Evolutionary conservation across 2,113 vertebrate species (phyloP).

Genomic region (Odocoileus hemionus): DNA sequence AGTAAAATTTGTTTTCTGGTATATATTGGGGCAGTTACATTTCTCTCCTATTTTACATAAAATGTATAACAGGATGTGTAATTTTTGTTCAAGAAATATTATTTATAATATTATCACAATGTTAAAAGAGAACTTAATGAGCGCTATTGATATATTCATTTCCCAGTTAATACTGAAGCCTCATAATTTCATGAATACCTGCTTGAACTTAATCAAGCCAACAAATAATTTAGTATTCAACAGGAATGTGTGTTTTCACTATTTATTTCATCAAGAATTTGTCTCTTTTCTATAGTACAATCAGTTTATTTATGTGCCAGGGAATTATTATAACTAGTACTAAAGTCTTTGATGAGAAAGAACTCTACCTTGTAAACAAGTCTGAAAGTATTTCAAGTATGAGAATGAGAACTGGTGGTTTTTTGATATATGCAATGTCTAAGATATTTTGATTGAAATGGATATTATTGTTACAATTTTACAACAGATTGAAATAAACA

Average conservation of each 20-base stretch:
- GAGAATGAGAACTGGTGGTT: not conserved
- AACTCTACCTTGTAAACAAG: not conserved
- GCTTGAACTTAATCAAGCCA: not conserved
- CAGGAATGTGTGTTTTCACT: not conserved
- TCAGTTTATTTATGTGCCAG: not conserved
- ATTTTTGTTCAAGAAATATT: not conserved
- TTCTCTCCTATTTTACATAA: not conserved
- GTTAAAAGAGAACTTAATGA: not conserved
- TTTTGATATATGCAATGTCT: not conserved
- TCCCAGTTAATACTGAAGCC: not conserved
- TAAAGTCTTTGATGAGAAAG: not conserved
- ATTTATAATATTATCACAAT: not conserved
- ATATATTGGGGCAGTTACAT: not conserved
- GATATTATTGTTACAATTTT: not conserved
- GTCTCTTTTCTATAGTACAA: not conserved
- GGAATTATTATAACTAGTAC: not conserved
- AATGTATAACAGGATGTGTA: not conserved
- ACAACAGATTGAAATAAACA: not conserved
- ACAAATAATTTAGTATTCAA: not conserved
- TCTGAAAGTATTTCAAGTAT: not conserved
- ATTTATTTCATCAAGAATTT: not conserved
- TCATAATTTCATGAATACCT: not conserved
- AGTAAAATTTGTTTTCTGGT: not conserved
- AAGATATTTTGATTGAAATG: not conserved
- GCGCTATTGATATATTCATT: not conserved